These are phyloP conservation scores for Caenorhabditis sinica DNA, from an alignment of 2,888 invertebrate species.

Conservation along the genomic window DNA sequence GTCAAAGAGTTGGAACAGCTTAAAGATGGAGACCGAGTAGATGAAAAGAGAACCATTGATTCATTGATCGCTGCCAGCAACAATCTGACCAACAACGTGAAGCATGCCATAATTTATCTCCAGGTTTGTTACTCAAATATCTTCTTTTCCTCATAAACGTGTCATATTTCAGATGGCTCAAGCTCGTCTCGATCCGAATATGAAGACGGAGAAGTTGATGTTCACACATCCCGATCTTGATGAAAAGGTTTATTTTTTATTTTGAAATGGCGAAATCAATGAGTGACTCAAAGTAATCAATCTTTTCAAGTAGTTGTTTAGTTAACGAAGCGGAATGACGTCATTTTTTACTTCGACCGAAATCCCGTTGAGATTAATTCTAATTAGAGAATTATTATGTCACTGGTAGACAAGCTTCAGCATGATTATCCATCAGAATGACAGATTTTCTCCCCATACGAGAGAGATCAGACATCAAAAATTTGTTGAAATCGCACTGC, in stretches of 20 bases:
- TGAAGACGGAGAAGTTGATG: conserved; percentile 57
- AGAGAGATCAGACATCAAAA: conserved; percentile 26
- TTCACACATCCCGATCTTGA: conserved; percentile 60
- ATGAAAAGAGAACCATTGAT: conserved; percentile 68
- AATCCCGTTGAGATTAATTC: not conserved
- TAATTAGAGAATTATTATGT: not conserved
- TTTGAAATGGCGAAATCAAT: not conserved
- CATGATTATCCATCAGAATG: not conserved
- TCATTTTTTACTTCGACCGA: not conserved
- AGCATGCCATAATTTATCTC: conserved; percentile 93
- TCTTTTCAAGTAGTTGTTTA: not conserved
- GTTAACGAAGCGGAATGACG: conserved; percentile 13
- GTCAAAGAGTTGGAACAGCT: conserved; percentile 69
- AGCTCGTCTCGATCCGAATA: conserved; percentile 62
- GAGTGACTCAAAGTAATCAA: conserved; percentile 7
- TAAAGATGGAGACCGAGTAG: conserved; percentile 45
- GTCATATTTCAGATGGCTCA: conserved; percentile 62
- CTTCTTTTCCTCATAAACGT: not conserved
- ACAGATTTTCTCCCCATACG: not conserved
- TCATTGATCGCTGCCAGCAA: conserved; percentile 67
- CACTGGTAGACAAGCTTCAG: not conserved
- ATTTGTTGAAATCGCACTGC: not conserved
- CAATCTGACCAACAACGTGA: conserved; percentile 95
- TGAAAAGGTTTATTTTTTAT: conserved; percentile 45
- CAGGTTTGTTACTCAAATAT: conserved; percentile 52